These are phyloP conservation scores for Polydesmus complanatus DNA, from an alignment of 2,888 invertebrate species.

Conservation along the genomic window DNA sequence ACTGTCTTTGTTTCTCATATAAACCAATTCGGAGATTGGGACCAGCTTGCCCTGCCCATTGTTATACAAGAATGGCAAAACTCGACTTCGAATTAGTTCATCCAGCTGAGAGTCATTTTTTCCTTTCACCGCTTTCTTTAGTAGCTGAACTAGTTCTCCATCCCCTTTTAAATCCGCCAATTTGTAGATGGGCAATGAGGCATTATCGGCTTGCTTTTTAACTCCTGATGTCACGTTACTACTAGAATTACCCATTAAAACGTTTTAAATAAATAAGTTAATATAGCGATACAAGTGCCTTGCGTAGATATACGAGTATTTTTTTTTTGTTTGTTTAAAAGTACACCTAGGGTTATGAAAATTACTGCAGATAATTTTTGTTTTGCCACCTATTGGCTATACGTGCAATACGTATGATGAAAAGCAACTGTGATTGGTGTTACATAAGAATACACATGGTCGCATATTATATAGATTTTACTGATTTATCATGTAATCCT, in stretches of 20 bases:
- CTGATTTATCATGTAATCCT: too few relatives aligned
- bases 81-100: slow-evolving; percentile 78
- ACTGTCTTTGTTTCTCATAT: slow-evolving; percentile 65
- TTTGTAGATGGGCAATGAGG: slow-evolving; percentile 69
- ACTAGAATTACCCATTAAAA: slow-evolving; percentile 39
- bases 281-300: too few relatives aligned
- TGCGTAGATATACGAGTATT: too few relatives aligned
- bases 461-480: too few relatives aligned
- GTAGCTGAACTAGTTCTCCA: slow-evolving; percentile 81
- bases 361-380: too few relatives aligned
- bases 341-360: too few relatives aligned
- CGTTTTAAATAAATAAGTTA: too few relatives aligned
- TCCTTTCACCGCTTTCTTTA: slow-evolving; percentile 58
- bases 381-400: too few relatives aligned
- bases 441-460: too few relatives aligned
- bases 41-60: slow-evolving; percentile 82
- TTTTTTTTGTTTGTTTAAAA: too few relatives aligned
- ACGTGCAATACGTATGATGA: too few relatives aligned
- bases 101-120: slow-evolving; percentile 62
- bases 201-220: slow-evolving; percentile 75
- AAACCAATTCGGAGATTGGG: slow-evolving; percentile 74
- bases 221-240: slow-evolving; percentile 76
- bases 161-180: slow-evolving; percentile 78
- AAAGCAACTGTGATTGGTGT: too few relatives aligned
- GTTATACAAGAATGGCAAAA: slow-evolving; percentile 84